phyloP scores from a whole-genome alignment of 1,140 invertebrate genomes.

The Lasaia peninsularis region DNA sequence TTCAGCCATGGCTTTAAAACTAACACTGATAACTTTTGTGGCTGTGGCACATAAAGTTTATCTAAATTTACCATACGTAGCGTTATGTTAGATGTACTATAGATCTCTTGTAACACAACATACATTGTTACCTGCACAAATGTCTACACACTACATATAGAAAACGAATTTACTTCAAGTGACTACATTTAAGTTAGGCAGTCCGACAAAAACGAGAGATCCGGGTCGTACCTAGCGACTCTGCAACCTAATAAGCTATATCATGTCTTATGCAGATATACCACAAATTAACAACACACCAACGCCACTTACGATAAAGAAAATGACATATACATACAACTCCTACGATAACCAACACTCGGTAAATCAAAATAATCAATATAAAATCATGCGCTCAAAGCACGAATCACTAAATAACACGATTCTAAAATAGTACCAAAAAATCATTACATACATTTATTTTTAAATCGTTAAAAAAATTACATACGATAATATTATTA shows the following conservation, averaged over 20 bases:
- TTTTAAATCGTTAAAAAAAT: conserved; percentile 47
- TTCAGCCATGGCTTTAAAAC: conserved; percentile 57
- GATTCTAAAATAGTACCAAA: conserved; percentile 49
- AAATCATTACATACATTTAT: conserved; percentile 37
- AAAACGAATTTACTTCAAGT: conserved; percentile 24
- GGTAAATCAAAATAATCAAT: conserved; percentile 61
- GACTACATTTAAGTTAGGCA: conserved; percentile 24
- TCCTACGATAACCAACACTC: conserved; percentile 62
- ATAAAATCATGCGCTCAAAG: conserved; percentile 71
- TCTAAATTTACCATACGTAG: conserved; percentile 34
- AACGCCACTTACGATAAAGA: conserved; percentile 43
- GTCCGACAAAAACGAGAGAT: conserved; percentile 25
- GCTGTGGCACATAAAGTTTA: conserved; percentile 48
- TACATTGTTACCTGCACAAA: conserved; percentile 39
- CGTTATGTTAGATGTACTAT: conserved; percentile 35
- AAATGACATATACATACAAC: conserved; percentile 64
- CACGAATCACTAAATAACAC: conserved; percentile 63
- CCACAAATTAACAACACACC: conserved; percentile 50
- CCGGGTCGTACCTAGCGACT: conserved; percentile 16
- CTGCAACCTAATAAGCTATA: conserved; percentile 12
- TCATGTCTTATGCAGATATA: conserved; percentile 31
- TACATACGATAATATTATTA: conserved; percentile 45
- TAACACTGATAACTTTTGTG: conserved; percentile 51
- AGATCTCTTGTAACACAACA: conserved; percentile 34
- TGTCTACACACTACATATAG: conserved; percentile 28